Evolutionary conservation across 2,797 vertebrate genomes (phyloP).

Genomic region (Chiloscyllium punctatum): DNA sequence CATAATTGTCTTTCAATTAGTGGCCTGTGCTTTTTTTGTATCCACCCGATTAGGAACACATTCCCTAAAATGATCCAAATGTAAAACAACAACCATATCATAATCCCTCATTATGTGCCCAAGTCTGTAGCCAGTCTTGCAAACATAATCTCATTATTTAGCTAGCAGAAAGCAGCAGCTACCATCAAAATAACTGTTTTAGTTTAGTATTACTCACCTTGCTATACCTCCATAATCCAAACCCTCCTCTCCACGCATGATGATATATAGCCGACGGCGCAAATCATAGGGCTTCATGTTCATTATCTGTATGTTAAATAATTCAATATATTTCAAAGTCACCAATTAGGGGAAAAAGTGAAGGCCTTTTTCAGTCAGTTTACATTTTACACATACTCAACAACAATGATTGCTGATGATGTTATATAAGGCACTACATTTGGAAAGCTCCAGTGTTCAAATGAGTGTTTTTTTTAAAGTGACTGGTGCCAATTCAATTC

Average conservation of each 20-base stretch:
- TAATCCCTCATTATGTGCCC: neutral
- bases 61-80: neutral
- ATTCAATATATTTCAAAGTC: constrained; percentile 2
- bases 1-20: neutral
- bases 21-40: neutral
- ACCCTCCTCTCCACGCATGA: constrained; percentile 95
- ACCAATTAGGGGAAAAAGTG: neutral
- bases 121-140: neutral
- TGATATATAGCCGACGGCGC: constrained; percentile 88
- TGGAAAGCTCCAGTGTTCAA: neutral
- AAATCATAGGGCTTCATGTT: constrained; percentile 96
- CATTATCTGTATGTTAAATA: constrained; percentile 74
- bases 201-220: constrained; percentile 63
- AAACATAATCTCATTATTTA: neutral
- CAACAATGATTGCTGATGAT: neutral
- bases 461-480: neutral
- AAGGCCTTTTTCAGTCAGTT: neutral
- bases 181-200: neutral
- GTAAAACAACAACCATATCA: neutral
- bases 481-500: neutral
- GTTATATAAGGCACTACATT: neutral
- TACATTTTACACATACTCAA: neutral
- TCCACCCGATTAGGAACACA: neutral
- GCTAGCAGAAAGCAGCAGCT: neutral
- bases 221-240: constrained; percentile 92